Evolutionary conservation across 2,113 vertebrate species (phyloP), one percentile per base, ranked within the genome.

Genomic region (Lagopus leucura): DNA sequence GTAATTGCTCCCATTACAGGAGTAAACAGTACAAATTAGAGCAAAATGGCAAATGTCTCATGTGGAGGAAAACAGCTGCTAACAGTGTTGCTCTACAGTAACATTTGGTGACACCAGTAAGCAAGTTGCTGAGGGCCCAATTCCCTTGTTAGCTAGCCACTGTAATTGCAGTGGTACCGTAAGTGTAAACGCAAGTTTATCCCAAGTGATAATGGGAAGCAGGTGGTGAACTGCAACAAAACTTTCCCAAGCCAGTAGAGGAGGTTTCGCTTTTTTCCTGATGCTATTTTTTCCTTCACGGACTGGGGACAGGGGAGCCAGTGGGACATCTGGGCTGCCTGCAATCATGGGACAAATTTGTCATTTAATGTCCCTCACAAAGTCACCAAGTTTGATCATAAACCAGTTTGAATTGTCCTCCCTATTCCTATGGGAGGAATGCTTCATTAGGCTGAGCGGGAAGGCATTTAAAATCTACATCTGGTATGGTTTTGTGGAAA

Each of bases 11-110:
- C 48, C 52, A n/a, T 87, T 79, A 47, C 15, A 82, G 74, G n/a
- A 84, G 15, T 67, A 92, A 84, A 92, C 14, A 45, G 63, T 42
- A 52, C 57, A 82, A 86, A 90, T 92, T 63, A 90, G 86, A 84
- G 19, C 19, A 52, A 84, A 86, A 79, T 65, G 57, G 34, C 47
- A 55, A 93, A 67, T 24, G 47, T 12, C 74, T 72, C 50, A 16
- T 28, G 34, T 34, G 54, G 81, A 82, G 70, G 57, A 67, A 67
- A 78, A 52, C 34, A 75, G 66, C 84, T 92, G 84, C 54, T 79
- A n/a, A 55, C 34, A 36, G 38, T 18, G n/a, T 72, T 72, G 54
- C 52, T 92, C 81, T 52, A 32, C 28, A 20, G 52, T 55, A 19
- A 54, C 74, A 10, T 47, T 78, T 16, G 14, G 52, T 36, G 63